Evolutionary conservation across 1,140 invertebrate species (phyloP).

Genomic region (Cydia amplana): DNA sequence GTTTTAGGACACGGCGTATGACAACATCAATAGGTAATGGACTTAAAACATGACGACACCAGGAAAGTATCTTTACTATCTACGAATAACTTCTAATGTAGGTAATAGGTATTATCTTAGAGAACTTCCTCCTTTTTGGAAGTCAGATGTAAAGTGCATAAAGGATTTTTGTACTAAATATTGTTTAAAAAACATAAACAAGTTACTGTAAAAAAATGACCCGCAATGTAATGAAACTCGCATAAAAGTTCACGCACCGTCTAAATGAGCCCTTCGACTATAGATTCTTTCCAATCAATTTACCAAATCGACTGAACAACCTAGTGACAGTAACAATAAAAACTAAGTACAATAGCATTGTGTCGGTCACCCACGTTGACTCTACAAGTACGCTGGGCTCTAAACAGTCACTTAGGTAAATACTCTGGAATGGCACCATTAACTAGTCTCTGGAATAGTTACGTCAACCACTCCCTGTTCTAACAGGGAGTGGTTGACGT

Average conservation of each 20-base stretch:
- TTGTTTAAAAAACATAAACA: too few species aligned
- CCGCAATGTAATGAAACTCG: too few species aligned
- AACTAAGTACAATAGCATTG: not conserved
- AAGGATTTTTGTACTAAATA: too few species aligned
- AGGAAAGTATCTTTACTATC: too few species aligned
- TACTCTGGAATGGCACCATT: conserved; percentile 5
- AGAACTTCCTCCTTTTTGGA: too few species aligned
- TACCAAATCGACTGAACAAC: not conserved
- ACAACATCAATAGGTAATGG: not conserved
- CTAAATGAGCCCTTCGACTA: too few species aligned
- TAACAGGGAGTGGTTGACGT: not conserved
- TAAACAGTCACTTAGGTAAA: not conserved
- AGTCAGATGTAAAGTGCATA: too few species aligned
- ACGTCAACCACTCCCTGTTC: not conserved
- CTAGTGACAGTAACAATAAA: not conserved
- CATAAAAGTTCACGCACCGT: too few species aligned
- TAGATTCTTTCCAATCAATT: not conserved
- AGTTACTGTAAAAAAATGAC: too few species aligned
- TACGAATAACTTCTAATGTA: too few species aligned
- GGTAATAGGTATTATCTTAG: too few species aligned
- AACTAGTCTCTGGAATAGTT: conserved; percentile 11
- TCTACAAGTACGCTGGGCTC: not conserved
- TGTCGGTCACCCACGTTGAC: not conserved
- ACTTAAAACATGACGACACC: too few species aligned
- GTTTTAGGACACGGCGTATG: not conserved